phyloP scores from a whole-genome alignment of 2,888 invertebrate genomes.

The Helobdella robusta region DNA sequence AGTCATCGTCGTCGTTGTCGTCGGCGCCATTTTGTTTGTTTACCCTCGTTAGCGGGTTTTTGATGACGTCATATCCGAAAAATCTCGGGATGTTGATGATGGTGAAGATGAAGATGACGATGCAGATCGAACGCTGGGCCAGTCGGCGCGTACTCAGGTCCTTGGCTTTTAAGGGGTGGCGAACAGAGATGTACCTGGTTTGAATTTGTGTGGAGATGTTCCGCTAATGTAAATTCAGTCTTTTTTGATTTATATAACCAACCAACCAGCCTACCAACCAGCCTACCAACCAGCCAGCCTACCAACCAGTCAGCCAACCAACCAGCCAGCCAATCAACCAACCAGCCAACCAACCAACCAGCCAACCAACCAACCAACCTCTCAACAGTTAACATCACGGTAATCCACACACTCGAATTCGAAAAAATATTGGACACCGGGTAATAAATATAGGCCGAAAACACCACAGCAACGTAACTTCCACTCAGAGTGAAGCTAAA shows the following conservation, averaged over 20 bases:
- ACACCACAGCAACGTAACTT: constrained; percentile 39
- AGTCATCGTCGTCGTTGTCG: too few species aligned
- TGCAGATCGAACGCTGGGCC: constrained; percentile 40
- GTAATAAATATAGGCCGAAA: constrained; percentile 39
- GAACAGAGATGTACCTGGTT: constrained; percentile 35
- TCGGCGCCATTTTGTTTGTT: not conserved
- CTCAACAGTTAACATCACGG: constrained; percentile 43
- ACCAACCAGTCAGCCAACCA: too few species aligned
- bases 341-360: not conserved
- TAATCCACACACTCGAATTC: constrained; percentile 42
- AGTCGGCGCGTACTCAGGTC: constrained; percentile 40
- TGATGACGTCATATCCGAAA: constrained; percentile 36
- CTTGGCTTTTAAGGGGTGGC: constrained; percentile 43
- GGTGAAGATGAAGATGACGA: constrained; percentile 36
- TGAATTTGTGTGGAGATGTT: too few species aligned
- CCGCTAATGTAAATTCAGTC: too few species aligned
- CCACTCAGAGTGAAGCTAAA: constrained; percentile 25
- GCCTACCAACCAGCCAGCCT: too few species aligned
- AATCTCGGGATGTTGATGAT: constrained; percentile 42
- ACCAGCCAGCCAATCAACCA: too few species aligned
- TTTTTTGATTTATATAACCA: too few species aligned
- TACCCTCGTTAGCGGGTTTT: not conserved
- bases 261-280: too few species aligned
- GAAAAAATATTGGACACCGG: constrained; percentile 42
- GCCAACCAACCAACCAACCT: constrained; percentile 37